phyloP scores from a whole-genome alignment of 1,140 invertebrate genomes.

The Drosophila asahinai region DNA sequence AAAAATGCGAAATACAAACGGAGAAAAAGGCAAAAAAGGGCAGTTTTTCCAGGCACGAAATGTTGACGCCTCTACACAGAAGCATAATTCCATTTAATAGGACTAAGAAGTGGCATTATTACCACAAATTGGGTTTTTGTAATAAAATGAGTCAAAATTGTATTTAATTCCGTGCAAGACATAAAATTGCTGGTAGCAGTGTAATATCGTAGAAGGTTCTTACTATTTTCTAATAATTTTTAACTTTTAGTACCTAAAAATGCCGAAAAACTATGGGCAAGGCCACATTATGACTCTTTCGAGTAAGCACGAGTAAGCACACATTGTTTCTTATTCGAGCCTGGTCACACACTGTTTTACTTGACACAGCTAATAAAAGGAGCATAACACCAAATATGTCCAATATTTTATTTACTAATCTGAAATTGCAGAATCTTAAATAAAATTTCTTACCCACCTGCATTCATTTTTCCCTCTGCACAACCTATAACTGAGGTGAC shows the following conservation, averaged over 20 bases:
- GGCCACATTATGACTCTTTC: neutral
- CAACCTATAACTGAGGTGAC: constrained; percentile 11
- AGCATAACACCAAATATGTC: no score
- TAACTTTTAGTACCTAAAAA: neutral
- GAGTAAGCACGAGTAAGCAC: no score
- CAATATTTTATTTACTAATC: no score
- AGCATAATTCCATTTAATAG: constrained; percentile 6
- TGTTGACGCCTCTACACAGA: constrained; percentile 10
- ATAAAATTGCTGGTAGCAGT: neutral
- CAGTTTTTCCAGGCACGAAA: neutral
- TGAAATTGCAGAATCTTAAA: no score
- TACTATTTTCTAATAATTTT: no score
- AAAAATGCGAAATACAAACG: constrained; percentile 3
- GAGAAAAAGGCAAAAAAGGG: neutral
- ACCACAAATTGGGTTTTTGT: constrained; percentile 4
- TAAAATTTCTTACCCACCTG: no score
- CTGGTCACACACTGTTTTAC: neutral
- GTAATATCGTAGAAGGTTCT: no score
- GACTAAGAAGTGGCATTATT: constrained; percentile 3
- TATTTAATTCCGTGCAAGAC: neutral
- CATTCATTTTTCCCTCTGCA: neutral
- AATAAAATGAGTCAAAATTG: neutral
- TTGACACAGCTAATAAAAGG: neutral
- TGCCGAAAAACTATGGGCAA: fast-evolving
- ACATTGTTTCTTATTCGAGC: no score